Base-by-base conservation (phyloP, 2,797 vertebrate genomes). In the Coregonus ussuriensis region DNA sequence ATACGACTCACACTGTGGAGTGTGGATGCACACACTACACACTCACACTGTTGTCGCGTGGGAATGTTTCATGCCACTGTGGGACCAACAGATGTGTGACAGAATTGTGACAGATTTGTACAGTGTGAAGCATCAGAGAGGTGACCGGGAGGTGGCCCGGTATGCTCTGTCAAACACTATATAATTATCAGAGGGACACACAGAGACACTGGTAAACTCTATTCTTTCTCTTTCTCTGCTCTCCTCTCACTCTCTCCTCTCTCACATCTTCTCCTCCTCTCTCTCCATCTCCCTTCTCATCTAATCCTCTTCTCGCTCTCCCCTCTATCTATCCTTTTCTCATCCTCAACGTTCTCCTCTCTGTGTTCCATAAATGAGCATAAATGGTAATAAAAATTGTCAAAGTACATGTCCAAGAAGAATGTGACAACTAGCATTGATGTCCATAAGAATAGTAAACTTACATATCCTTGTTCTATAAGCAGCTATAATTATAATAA, bases 131-230 rank as follows among this genome's bases (percentile, higher is more conserved):
- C 71, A 70, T 74, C 51, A 47, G 52, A 72, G 62, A 16, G 71
- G 11, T 65, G 84, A 79, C 84, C 70, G 35, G n/a, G 47, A 0
- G 4, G 1, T 85, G 76, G 84, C 71, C 80, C 68, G 2, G 15
- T 11, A 4, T 3, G 31, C 76, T 81, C 77, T 63, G 59, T 62
- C 75, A 62, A 80, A 75, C 71, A 47, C 71, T 29, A 13, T 37
- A 25, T 7, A 72, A 74, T 56, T 4, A 56, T 56, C 53, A 16
- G 53, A 56, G 53, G 14, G 53, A 16, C 41, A 41, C 18, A 47
- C 35, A 63, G 35, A 56, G 53, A 56, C 53, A 56, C 13, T 56
- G 41, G 41, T 18, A 5, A 14, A 18, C 53, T 16, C 25, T 25
- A 1, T 4, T 15, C 53, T 56, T 56, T 56, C 53, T 14, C 77